Conservation (phyloP, 2,797 vertebrate genomes). For the Sebastolobus altivelis region DNA sequence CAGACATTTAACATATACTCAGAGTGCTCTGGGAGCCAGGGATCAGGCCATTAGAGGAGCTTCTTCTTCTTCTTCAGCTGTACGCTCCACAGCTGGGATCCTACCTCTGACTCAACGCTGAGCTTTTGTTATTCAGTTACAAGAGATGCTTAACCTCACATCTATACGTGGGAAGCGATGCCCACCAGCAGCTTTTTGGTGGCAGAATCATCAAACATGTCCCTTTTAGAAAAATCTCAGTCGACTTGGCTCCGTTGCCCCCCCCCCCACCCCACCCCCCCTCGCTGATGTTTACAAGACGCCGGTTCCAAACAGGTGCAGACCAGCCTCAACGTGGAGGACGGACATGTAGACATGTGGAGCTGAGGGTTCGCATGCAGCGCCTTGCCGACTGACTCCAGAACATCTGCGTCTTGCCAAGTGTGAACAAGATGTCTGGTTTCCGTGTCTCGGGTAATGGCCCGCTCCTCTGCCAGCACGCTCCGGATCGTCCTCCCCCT, state of each 20-base stretch:
- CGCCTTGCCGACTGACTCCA: constrained; percentile 45
- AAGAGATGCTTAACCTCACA: constrained; percentile 21
- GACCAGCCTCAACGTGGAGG: constrained; percentile 20
- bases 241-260: constrained; percentile 17
- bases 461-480: constrained; percentile 56
- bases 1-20: constrained; percentile 48
- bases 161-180: neutral
- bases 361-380: constrained; percentile 36
- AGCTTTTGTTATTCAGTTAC: constrained; percentile 23
- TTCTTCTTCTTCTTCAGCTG: constrained; percentile 39
- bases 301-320: constrained; percentile 58
- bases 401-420: constrained; percentile 70
- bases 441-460: constrained; percentile 69
- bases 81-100: constrained; percentile 14
- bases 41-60: constrained; percentile 28
- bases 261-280: too few species aligned
- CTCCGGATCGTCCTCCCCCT: constrained; percentile 62
- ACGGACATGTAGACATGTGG: constrained; percentile 7
- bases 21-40: constrained; percentile 27
- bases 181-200: constrained; percentile 1
- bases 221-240: constrained; percentile 2
- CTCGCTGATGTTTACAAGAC: constrained; percentile 19
- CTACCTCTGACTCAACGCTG: constrained; percentile 12
- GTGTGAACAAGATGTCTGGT: constrained; percentile 76
- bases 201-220: constrained; percentile 11